These are phyloP conservation scores for Myotis yumanensis DNA, from an alignment of 2,113 vertebrate species.

Conservation along the genomic window DNA sequence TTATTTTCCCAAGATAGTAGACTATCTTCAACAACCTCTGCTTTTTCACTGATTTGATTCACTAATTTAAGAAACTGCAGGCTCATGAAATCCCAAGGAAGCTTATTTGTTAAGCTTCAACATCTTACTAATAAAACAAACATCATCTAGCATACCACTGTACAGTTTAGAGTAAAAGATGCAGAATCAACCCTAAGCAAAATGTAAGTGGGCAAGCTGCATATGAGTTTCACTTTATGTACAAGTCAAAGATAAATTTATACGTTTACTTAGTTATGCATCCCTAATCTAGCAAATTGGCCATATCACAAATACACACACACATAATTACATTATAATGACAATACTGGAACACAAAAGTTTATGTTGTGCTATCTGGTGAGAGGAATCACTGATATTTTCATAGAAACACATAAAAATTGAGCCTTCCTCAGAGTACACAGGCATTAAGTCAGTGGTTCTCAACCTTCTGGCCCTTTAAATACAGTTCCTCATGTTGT, in stretches of 20 bases:
- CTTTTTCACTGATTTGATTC: constrained; percentile 11
- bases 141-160: neutral
- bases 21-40: neutral
- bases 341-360: neutral
- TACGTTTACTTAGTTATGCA: neutral
- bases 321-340: neutral
- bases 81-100: constrained; percentile 28
- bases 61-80: constrained; percentile 18
- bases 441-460: neutral
- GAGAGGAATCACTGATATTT: rapidly evolving
- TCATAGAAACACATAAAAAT: neutral
- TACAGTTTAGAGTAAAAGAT: neutral
- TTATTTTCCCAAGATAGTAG: neutral
- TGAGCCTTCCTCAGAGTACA: neutral
- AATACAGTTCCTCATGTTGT: no score
- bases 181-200: neutral
- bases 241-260: neutral
- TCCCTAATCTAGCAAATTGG: neutral
- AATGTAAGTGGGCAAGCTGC: neutral
- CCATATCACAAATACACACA: neutral
- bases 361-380: neutral
- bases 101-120: constrained; percentile 15
- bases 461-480: no score
- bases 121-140: neutral
- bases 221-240: neutral